Percentiles rank a stretch among this genome's conserved stretches.
Conservation (phyloP, 2,888 invertebrate species). For the Limnephilus lunatus region DNA sequence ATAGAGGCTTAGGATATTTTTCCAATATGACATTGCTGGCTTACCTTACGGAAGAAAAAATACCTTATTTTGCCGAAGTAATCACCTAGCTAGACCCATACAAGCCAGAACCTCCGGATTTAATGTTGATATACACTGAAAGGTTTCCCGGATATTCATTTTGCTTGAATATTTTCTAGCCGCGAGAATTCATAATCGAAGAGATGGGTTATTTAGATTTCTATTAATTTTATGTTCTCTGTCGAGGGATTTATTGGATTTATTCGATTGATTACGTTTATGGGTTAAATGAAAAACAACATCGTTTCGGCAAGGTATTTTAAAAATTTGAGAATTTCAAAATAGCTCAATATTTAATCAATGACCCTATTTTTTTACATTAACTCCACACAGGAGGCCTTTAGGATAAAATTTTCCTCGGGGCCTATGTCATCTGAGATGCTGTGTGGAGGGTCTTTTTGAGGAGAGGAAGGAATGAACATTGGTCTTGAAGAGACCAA, state of each 20-base stretch:
- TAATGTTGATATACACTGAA: neutral
- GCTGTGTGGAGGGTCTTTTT: no score
- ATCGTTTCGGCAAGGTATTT: no score
- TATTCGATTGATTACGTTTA: neutral
- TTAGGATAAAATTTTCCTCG: no score
- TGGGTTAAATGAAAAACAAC: no score
- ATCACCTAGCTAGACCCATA: neutral
- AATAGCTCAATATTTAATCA: no score
- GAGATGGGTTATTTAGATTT: neutral
- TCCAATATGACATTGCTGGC: constrained; percentile 2
- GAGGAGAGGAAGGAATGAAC: no score
- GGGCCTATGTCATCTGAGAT: no score
- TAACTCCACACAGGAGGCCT: no score
- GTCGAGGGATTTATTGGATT: neutral
- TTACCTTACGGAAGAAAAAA: constrained; percentile 25
- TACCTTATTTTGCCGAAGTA: neutral
- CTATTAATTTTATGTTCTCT: neutral
- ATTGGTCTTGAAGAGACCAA: no score
- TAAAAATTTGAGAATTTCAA: no score
- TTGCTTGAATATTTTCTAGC: neutral
- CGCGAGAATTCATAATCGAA: neutral
- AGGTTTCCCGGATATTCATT: neutral
- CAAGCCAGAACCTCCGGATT: neutral
- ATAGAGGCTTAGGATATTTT: neutral
- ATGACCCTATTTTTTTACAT: no score